Conservation (phyloP, 1,140 invertebrate species). For the Sitophilus oryzae region DNA sequence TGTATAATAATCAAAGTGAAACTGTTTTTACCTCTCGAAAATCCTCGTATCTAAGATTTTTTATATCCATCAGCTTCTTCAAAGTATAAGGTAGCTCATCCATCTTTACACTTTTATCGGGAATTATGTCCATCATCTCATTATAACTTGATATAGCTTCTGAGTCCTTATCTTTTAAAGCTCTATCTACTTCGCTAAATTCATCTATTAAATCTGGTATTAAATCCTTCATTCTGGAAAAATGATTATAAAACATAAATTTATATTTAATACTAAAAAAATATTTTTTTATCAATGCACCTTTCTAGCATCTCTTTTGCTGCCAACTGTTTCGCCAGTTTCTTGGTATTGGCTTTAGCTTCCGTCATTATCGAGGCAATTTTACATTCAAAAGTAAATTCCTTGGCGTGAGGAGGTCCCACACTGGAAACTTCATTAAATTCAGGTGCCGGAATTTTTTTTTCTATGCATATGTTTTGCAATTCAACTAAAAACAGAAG, state of each 20-base stretch:
- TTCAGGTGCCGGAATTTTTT: slow-evolving; percentile 55
- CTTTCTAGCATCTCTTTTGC: slow-evolving; percentile 50
- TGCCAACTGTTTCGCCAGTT: slow-evolving; percentile 53
- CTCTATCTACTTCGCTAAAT: slow-evolving; percentile 3
- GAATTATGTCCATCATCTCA: slow-evolving; percentile 21
- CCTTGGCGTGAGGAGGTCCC: slow-evolving; percentile 64
- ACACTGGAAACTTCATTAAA: slow-evolving; percentile 60
- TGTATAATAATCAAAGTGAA: too few relatives aligned
- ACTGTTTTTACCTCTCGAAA: slow-evolving; percentile 27
- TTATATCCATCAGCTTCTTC: slow-evolving; percentile 25
- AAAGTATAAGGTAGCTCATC: slow-evolving; percentile 22
- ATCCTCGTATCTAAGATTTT: slow-evolving; percentile 26
- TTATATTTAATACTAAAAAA: background rate
- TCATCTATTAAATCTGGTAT: slow-evolving; percentile 22
- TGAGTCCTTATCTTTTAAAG: slow-evolving; percentile 10
- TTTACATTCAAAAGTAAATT: slow-evolving; percentile 61
- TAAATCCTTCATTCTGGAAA: slow-evolving; percentile 26
- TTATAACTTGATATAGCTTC: slow-evolving; percentile 22
- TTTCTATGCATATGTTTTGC: slow-evolving; percentile 55
- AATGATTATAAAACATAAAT: background rate
- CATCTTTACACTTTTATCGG: slow-evolving; percentile 29
- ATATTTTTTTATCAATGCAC: slow-evolving; percentile 13
- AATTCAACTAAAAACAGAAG: slow-evolving; percentile 20
- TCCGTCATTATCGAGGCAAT: slow-evolving; percentile 54
- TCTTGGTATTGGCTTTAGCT: slow-evolving; percentile 50